Percentiles rank a stretch among this genome's conserved stretches.
Evolutionary conservation across 2,113 vertebrate genomes (phyloP).

Genomic region (Blennius ocellaris): DNA sequence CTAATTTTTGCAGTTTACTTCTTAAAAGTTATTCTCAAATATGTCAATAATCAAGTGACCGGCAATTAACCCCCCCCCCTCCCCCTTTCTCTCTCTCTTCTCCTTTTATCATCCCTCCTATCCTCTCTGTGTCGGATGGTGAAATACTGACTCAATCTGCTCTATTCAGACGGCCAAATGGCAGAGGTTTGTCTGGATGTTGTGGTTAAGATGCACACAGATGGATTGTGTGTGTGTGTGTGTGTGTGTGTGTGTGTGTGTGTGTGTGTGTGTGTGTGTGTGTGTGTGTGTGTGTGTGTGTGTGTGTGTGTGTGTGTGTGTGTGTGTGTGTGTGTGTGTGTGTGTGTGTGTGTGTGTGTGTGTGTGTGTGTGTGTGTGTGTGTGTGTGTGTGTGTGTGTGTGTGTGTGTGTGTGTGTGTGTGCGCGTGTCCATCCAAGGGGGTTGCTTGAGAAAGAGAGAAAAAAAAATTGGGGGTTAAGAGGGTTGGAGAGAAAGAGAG

Average conservation of each 20-base stretch:
- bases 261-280: too few relatives aligned
- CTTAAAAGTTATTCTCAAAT: not conserved
- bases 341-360: not conserved
- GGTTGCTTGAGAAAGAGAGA: constrained; percentile 35
- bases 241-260: constrained; percentile 11
- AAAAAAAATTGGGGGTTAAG: constrained; percentile 12
- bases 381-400: constrained; percentile 6
- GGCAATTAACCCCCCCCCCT: not conserved
- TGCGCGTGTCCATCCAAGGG: constrained; percentile 68
- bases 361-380: not conserved
- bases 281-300: not conserved
- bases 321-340: constrained; percentile 18
- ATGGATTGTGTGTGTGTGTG: constrained; percentile 51
- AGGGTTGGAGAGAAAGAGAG: constrained; percentile 31
- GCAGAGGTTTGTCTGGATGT: constrained; percentile 46
- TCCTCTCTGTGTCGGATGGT: not conserved
- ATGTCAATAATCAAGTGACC: not conserved
- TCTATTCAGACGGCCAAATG: constrained; percentile 34
- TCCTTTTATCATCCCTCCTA: not conserved
- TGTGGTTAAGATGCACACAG: constrained; percentile 81
- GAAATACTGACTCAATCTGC: constrained; percentile 35
- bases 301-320: constrained; percentile 13
- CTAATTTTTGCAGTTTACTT: too few relatives aligned
- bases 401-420: constrained; percentile 1
- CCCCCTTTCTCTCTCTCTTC: too few relatives aligned